These are phyloP conservation scores for Pammene aurita DNA, from an alignment of 2,888 invertebrate species.

Conservation along the genomic window DNA sequence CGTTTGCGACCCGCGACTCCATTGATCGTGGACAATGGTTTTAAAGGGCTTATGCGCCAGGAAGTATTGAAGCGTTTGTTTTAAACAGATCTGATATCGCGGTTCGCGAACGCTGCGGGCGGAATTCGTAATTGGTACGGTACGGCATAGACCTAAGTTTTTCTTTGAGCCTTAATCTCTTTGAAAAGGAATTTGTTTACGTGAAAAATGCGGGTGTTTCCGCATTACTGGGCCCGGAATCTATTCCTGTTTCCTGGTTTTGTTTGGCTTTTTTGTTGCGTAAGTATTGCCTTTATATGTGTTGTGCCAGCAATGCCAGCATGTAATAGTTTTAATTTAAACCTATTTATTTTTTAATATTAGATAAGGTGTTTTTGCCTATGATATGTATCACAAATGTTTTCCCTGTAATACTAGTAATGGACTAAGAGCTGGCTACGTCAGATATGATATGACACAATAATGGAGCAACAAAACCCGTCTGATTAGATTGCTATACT, in stretches of 20 bases:
- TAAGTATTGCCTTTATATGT: not conserved
- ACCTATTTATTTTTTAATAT: too few species aligned
- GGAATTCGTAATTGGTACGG: conserved; percentile 24
- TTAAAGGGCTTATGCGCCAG: not conserved
- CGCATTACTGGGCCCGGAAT: conserved; percentile 1
- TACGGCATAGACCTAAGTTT: conserved; percentile 23
- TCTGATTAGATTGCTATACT: too few species aligned
- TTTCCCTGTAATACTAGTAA: too few species aligned
- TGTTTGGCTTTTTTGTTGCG: conserved; percentile 3
- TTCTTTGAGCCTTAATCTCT: conserved; percentile 28
- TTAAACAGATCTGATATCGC: conserved; percentile 1
- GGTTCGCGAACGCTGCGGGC: conserved; percentile 19
- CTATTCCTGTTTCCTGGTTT: conserved; percentile 9
- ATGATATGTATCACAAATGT: too few species aligned
- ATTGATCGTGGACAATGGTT: conserved; percentile 11
- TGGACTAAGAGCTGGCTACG: too few species aligned
- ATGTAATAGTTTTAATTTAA: conserved; percentile 1
- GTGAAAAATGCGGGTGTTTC: conserved; percentile 22
- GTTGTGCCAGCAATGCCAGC: not conserved
- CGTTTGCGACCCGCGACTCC: conserved; percentile 15
- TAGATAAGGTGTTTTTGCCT: not conserved
- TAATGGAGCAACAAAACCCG: too few species aligned
- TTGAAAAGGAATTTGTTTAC: conserved; percentile 26
- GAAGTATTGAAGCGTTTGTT: not conserved
- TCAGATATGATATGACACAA: too few species aligned